Evolutionary conservation across 2,888 invertebrate genomes (phyloP).

Genomic region (Caenorhabditis wallacei): DNA sequence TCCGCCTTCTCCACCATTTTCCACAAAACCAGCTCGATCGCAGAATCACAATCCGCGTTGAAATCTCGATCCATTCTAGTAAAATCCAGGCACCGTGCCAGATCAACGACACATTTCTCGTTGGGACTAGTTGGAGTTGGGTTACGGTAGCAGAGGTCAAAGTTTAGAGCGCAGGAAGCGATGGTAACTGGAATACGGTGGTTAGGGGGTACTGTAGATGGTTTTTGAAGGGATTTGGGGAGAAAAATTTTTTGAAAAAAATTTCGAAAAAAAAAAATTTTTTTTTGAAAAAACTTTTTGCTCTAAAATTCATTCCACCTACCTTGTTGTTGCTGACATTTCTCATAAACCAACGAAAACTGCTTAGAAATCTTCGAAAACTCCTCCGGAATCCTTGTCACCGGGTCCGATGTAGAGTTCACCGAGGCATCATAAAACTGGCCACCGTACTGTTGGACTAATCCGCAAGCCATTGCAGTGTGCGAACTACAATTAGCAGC

Average conservation of each 20-base stretch:
- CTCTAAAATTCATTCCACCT: neutral
- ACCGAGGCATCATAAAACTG: neutral
- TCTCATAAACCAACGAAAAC: neutral
- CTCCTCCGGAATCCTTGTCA: neutral
- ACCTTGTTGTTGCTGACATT: neutral
- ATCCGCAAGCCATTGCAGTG: neutral
- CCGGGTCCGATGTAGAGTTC: neutral
- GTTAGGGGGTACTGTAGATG: neutral
- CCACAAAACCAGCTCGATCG: neutral
- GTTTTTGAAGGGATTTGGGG: neutral
- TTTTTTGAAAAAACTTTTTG: neutral
- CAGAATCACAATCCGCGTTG: conserved; percentile 1
- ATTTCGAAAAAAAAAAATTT: neutral
- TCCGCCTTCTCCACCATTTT: neutral
- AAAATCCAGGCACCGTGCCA: conserved; percentile 11
- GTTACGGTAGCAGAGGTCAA: conserved; percentile 10
- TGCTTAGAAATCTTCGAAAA: neutral
- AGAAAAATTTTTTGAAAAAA: neutral
- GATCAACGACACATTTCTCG: neutral
- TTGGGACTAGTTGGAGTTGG: neutral
- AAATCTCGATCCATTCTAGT: neutral
- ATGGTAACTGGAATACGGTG: conserved; percentile 27
- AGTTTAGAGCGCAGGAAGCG: conserved; percentile 33
- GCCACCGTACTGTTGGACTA: neutral
- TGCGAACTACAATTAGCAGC: too few relatives aligned